A percentile compares a stretch with the other conserved stretches of the same genome.
Conservation (phyloP, 92 coral and sea anemone genomes). For the Zoanthus sociatus region DNA sequence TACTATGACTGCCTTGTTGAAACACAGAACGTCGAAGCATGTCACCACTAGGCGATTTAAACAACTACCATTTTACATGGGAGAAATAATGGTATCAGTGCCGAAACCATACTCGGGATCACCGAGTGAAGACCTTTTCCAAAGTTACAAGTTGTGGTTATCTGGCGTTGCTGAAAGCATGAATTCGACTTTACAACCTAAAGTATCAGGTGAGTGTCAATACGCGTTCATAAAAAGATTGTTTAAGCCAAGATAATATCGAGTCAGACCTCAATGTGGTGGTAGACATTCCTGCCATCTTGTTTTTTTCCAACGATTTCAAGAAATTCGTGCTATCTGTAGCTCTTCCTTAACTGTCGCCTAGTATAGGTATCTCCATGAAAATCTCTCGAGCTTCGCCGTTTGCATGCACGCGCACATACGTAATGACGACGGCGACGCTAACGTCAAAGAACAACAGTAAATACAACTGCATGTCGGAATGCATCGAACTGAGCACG, state of each 20-base stretch:
- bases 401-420: constrained; percentile 23
- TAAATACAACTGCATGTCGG: neutral
- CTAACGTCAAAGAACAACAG: too few relatives aligned
- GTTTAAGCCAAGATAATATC: constrained; percentile 5
- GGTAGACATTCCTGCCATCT: constrained; percentile 19
- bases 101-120: constrained; percentile 17
- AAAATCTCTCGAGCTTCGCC: constrained; percentile 8
- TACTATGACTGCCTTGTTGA: constrained; percentile 52
- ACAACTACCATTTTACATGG: constrained; percentile 37
- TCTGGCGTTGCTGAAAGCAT: constrained; percentile 30
- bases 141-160: constrained; percentile 26
- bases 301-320: constrained; percentile 12
- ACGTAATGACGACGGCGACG: neutral
- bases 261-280: neutral
- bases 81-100: constrained; percentile 27
- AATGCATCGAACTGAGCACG: neutral
- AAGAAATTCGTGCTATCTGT: constrained; percentile 20
- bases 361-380: neutral
- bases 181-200: constrained; percentile 36
- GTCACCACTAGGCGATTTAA: constrained; percentile 29
- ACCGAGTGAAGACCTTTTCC: constrained; percentile 7
- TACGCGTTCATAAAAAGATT: neutral
- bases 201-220: constrained; percentile 28
- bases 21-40: constrained; percentile 46
- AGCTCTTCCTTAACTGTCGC: constrained; percentile 18